Evolutionary conservation across 1,140 invertebrate genomes (phyloP).

Genomic region (Galleria mellonella): DNA sequence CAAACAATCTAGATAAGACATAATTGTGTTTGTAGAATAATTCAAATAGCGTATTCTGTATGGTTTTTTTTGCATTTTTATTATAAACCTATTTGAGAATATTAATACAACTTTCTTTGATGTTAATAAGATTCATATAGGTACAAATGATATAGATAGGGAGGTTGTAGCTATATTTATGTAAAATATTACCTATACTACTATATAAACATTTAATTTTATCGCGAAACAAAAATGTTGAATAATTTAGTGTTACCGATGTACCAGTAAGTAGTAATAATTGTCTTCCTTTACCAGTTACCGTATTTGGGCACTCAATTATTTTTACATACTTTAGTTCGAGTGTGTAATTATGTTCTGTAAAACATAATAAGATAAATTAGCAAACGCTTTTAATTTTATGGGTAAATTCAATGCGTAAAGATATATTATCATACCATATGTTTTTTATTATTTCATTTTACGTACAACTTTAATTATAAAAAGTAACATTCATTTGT

Average conservation of each 20-base stretch:
- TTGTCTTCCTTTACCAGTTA: conserved; percentile 49
- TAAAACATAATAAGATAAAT: not conserved
- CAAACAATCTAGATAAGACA: too few relatives aligned
- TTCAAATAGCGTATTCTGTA: too few relatives aligned
- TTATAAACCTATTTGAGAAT: too few relatives aligned
- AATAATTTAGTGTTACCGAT: conserved; percentile 34
- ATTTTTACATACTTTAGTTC: not conserved
- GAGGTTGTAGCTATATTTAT: too few relatives aligned
- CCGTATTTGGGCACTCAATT: conserved; percentile 26
- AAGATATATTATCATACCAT: not conserved
- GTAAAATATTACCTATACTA: too few relatives aligned
- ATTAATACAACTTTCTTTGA: too few relatives aligned
- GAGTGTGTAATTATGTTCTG: conserved; percentile 3
- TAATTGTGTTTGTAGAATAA: too few relatives aligned
- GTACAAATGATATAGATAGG: too few relatives aligned
- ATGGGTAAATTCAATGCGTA: not conserved
- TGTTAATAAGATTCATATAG: too few relatives aligned
- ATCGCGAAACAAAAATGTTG: conserved; percentile 10
- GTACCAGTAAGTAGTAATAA: conserved; percentile 18
- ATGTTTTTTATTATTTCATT: not conserved
- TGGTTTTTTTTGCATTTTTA: too few relatives aligned
- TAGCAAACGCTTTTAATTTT: conserved; percentile 4
- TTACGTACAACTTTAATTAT: conserved; percentile 1
- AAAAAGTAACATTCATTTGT: conserved; percentile 12
- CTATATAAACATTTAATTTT: too few relatives aligned